Evolutionary conservation across 2,797 vertebrate genomes (phyloP), one percentile per base, ranked within the genome.

Genomic region (Peromyscus nudipes): DNA sequence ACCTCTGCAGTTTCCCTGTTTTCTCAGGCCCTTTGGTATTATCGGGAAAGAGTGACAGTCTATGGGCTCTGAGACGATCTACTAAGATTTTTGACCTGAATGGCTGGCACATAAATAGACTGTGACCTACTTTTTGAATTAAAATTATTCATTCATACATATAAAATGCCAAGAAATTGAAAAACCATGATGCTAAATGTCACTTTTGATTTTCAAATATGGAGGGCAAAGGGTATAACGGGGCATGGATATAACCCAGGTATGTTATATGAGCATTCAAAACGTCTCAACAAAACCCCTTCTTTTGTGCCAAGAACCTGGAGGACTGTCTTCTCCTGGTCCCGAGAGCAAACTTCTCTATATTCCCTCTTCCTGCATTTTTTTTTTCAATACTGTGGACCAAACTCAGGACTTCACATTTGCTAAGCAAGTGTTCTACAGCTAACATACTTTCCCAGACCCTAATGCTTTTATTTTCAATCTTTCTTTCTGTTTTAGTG

Each of bases 201-300:
- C 27, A 79, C 85, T 94, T 92, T 31, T 81, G 40, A 57, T 69
- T 95, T 97, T 84, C 40, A 79, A 87, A 90, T 60, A 64, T 23
- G 34, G 40, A 31, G 23, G 46, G 62, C 29, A 57, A 21, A 89
- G 37, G 43, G 6, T 60, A 1, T 57, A 89, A 34, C 43, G 37
- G 52, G 16, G 27, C 6, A 46, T 65, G 9, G 14, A 31, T 71
- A 37, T 55, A 19, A 57, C 17, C 55, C 17, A 76, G 55, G 17
- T 76, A 43, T 75, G 29, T 31, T 60, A 88, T 60, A 76, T 43
- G 37, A 31, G 19, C 29, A 73, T 6, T 34, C 14, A 75, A 89
- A 75, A 89, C 1, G 1, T 43, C 69, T 31, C n/a, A 73, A 87
- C 9, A 57, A 69, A 57, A 73, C 67, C 19, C 29, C 19, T 60